A percentile compares a stretch with the other conserved stretches of the same genome.
These are phyloP conservation scores for Dromaius novaehollandiae DNA, from an alignment of 2,113 vertebrate species.

Conservation along the genomic window DNA sequence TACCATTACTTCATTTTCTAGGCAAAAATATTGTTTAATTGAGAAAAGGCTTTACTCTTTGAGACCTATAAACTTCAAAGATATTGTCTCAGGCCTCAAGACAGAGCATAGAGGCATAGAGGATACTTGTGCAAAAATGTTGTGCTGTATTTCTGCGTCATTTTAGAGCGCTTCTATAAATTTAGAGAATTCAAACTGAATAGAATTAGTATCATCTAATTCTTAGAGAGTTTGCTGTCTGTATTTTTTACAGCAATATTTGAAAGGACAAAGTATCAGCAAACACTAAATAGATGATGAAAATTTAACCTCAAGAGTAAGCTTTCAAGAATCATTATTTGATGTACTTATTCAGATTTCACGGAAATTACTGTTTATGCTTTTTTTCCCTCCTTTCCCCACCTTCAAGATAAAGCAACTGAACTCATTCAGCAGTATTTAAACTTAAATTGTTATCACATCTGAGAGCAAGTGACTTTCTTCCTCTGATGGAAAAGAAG, in stretches of 20 bases:
- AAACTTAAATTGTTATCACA: neutral
- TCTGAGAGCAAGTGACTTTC: neutral
- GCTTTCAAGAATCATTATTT: neutral
- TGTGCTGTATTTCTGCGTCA: neutral
- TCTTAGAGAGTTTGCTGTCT: neutral
- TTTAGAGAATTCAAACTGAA: neutral
- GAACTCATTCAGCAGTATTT: neutral
- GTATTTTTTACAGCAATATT: neutral
- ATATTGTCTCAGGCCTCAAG: neutral
- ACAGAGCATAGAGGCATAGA: neutral
- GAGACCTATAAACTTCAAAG: neutral
- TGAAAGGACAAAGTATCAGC: neutral
- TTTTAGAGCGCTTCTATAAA: neutral
- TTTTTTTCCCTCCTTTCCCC: neutral
- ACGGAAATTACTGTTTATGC: neutral
- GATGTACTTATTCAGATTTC: neutral
- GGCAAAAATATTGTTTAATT: neutral
- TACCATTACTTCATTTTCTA: neutral
- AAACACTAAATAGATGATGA: neutral
- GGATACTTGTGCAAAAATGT: rapidly evolving
- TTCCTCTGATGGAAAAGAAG: neutral
- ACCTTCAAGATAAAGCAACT: neutral
- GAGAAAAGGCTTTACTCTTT: neutral
- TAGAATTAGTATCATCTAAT: neutral
- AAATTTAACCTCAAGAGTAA: neutral